A percentile compares a stretch with the other conserved stretches of the same genome.
Conservation (phyloP, 2,888 invertebrate species). For the Leucophenga montana region DNA sequence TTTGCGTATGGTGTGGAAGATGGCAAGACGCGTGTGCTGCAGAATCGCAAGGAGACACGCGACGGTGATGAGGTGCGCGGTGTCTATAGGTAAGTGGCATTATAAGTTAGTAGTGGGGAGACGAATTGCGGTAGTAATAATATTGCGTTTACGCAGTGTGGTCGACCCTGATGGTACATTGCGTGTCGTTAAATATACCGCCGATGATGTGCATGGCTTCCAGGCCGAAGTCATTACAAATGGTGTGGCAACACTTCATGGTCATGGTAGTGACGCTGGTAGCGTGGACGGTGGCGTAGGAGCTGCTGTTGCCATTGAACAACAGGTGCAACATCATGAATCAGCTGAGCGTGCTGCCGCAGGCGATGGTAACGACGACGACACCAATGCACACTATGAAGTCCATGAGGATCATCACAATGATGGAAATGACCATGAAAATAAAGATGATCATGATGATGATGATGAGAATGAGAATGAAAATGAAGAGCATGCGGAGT, state of each 20-base stretch:
- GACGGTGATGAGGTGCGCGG: constrained; percentile 83
- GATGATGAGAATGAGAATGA: constrained; percentile 38
- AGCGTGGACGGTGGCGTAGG: constrained; percentile 35
- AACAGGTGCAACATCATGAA: constrained; percentile 50
- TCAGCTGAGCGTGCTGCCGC: constrained; percentile 22
- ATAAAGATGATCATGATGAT: constrained; percentile 28
- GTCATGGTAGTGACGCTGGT: constrained; percentile 51
- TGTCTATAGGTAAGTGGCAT: constrained; percentile 76
- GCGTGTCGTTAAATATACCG: constrained; percentile 82
- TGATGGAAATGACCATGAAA: constrained; percentile 31
- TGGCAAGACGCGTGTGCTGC: constrained; percentile 81
- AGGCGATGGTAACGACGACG: constrained; percentile 26
- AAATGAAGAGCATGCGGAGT: constrained; percentile 47
- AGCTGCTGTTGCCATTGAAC: constrained; percentile 36
- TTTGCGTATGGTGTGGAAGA: constrained; percentile 86
- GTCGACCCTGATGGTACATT: constrained; percentile 84
- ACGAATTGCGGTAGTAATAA: background rate
- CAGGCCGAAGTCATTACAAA: constrained; percentile 75
- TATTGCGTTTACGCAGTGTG: constrained; percentile 71
- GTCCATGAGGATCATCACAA: constrained; percentile 49
- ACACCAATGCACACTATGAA: constrained; percentile 42
- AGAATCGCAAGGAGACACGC: constrained; percentile 82
- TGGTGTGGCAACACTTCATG: constrained; percentile 65
- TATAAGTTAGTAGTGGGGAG: no score
- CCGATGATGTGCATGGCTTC: constrained; percentile 83